Conservation (phyloP, 2,797 vertebrate genomes). For the Pseudocheirus occidentalis region DNA sequence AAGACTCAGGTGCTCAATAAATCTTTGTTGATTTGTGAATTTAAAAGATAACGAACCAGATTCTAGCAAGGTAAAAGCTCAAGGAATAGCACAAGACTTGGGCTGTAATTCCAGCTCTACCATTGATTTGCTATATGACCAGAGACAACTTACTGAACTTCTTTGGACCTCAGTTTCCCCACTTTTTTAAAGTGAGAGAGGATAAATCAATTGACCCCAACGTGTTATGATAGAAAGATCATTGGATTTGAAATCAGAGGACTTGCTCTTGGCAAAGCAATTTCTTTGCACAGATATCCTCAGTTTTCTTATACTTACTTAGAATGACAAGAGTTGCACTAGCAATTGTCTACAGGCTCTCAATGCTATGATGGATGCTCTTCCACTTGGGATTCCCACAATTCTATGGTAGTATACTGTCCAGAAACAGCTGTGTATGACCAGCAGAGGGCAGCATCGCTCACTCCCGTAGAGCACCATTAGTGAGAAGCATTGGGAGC, state of each 20-base stretch:
- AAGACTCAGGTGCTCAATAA: background rate
- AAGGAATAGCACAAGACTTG: background rate
- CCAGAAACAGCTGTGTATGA: background rate
- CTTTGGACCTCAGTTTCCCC: background rate
- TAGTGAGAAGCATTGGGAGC: background rate
- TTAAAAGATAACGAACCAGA: background rate
- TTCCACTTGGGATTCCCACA: background rate
- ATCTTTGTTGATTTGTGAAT: background rate
- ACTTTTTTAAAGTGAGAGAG: background rate
- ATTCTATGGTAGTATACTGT: background rate
- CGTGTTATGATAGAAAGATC: background rate
- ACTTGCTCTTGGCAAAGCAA: background rate
- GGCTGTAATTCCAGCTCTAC: background rate
- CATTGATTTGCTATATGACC: background rate
- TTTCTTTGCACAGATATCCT: background rate
- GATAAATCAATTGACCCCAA: background rate
- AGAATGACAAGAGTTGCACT: background rate
- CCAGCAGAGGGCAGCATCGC: constrained; percentile 61
- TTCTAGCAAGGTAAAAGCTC: background rate
- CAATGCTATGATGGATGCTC: background rate
- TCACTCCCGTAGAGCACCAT: background rate
- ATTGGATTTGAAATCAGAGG: background rate
- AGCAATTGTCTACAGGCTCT: background rate
- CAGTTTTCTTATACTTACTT: background rate
- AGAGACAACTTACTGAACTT: background rate